Evolutionary conservation across 2,113 vertebrate species (phyloP), one percentile per base, ranked within the genome.

Genomic region (Tretioscincus oriximinensis): DNA sequence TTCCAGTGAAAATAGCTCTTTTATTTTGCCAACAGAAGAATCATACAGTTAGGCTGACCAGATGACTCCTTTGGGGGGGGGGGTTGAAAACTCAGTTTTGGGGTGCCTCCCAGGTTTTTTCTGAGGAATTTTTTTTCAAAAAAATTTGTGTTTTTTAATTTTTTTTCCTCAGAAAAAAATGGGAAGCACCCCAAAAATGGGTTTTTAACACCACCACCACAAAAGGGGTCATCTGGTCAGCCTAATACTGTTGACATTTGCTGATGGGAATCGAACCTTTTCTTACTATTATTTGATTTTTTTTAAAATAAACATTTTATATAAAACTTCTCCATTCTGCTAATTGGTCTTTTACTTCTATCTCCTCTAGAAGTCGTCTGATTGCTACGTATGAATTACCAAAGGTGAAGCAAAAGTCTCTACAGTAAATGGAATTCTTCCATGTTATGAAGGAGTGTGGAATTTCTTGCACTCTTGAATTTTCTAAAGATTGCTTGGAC

Each of bases 341-440:
- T 95, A 86, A 95, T 75, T 67, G 91, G 28, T 85, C 78, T 81
- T 87, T 90, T 90, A 78, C 45, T 94, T 7, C 88, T 22, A 92
- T 93, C 80, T 87, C 24, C 92, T 91, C 51, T 80, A 98, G 97
- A 98, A 94, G 96, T 98, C 89, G 93, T 97, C 93, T 98, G 96
- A 98, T 76, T 49, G 73, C 86, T 87, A 90, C 89, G 92, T 88
- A 89, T 87, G 92, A 94, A 94, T 91, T 92, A 93, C 90, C 93
- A 93, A 94, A 95, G 91, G 91, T 87, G 86, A 88, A 49, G 49
- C 29, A 83, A 92, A 81, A 88, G 81, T 89, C 93, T 90, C 93
- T 91, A 90, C 88, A 83, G 79, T 88, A 91, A 86, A 82, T 91
- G 92, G 92, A 91, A 87, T 90, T 92, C 84, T 90, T 90, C 89